A percentile compares a stretch with the other conserved stretches of the same genome.
phyloP scores from a whole-genome alignment of 2,888 invertebrate species.

The Pseudolycoriella hygida region DNA sequence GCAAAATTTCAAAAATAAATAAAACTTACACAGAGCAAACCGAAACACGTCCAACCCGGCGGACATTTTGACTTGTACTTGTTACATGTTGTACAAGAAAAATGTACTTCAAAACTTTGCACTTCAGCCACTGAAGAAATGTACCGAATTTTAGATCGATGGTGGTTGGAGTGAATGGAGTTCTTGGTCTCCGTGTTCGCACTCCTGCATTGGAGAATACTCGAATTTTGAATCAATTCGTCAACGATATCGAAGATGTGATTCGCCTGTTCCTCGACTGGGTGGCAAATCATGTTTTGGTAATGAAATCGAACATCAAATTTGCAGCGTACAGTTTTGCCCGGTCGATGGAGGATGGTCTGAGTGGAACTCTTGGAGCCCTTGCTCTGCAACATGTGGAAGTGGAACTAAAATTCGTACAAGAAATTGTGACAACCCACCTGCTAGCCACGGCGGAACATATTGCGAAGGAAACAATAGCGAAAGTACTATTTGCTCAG shows the following conservation, averaged over 20 bases:
- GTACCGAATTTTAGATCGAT: conserved; percentile 19
- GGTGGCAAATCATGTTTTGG: conserved; percentile 28
- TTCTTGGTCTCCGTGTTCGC: conserved; percentile 28
- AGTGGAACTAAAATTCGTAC: conserved; percentile 21
- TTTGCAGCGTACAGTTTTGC: conserved; percentile 26
- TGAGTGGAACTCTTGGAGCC: conserved; percentile 6
- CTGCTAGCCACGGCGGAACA: conserved; percentile 24
- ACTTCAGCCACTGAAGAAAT: too few relatives aligned
- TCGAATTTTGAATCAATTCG: conserved; percentile 18
- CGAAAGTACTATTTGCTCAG: conserved; percentile 19
- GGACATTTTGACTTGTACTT: too few relatives aligned
- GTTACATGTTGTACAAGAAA: too few relatives aligned
- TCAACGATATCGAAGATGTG: conserved; percentile 25
- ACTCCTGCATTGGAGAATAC: conserved; percentile 21
- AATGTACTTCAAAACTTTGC: too few relatives aligned
- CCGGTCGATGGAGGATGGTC: conserved; percentile 27
- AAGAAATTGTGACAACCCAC: conserved; percentile 26
- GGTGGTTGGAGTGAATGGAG: conserved; percentile 29
- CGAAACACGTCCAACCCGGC: too few relatives aligned
- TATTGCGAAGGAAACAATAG: conserved; percentile 28
- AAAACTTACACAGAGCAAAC: too few relatives aligned
- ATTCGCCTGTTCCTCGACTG: conserved; percentile 24
- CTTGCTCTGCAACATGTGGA: conserved; percentile 25
- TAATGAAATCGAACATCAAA: conserved; percentile 21
- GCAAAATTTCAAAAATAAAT: too few relatives aligned